phyloP scores from a whole-genome alignment of 2,888 invertebrate species.

The Lithodes maja region DNA sequence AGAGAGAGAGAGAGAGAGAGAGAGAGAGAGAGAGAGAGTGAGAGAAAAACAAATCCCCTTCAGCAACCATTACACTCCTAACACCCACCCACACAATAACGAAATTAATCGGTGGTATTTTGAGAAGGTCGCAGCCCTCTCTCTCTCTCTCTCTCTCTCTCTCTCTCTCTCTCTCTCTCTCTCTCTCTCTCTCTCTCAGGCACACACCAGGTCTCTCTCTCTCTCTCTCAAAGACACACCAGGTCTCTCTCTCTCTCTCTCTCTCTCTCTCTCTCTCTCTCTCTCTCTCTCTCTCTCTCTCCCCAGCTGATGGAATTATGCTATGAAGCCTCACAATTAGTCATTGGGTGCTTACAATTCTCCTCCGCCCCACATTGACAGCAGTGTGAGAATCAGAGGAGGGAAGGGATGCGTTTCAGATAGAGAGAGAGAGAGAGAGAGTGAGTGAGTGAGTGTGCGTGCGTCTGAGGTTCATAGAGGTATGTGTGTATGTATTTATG shows the following conservation, averaged over 20 bases:
- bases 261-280: background rate
- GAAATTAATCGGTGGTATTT: background rate
- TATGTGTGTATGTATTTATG: background rate
- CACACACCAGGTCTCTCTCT: background rate
- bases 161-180: too few relatives aligned
- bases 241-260: background rate
- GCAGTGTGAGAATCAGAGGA: background rate
- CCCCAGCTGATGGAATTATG: background rate
- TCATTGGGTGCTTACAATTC: background rate
- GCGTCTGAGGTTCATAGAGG: background rate
- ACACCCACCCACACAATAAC: background rate
- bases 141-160: too few relatives aligned
- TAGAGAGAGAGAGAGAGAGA: conserved; percentile 10
- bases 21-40: conserved; percentile 16
- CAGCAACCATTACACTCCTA: background rate
- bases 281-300: background rate
- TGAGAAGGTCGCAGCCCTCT: background rate
- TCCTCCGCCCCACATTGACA: background rate
- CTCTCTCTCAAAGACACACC: background rate
- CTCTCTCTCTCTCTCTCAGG: background rate
- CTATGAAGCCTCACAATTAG: background rate
- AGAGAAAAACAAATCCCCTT: background rate
- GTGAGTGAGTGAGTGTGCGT: background rate
- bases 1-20: conserved; percentile 20
- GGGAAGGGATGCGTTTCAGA: background rate